Percentiles rank a stretch among this genome's conserved stretches.
phyloP scores from a whole-genome alignment of 1,140 invertebrate species.

The Lycorma delicatula region DNA sequence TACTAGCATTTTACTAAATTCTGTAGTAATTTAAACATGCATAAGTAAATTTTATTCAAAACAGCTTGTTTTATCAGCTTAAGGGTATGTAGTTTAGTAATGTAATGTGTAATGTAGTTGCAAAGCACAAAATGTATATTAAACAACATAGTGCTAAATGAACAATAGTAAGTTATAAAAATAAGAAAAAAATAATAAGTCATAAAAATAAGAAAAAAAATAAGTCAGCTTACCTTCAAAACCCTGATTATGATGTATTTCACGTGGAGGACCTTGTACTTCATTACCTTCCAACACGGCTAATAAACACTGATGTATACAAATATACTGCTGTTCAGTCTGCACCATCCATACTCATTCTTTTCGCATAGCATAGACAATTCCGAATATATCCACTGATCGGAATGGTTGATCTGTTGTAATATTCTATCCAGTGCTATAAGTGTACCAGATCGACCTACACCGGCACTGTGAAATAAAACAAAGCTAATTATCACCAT shows the following conservation, averaged over 20 bases:
- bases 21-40: too few species aligned
- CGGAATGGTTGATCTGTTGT: constrained; percentile 69
- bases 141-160: too few species aligned
- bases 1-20: too few species aligned
- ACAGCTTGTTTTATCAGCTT: too few species aligned
- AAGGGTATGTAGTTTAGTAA: too few species aligned
- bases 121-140: too few species aligned
- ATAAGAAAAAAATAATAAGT: too few species aligned
- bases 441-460: constrained; percentile 86
- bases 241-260: constrained; percentile 84
- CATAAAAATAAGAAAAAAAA: too few species aligned
- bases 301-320: constrained; percentile 89
- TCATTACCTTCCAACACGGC: constrained; percentile 89
- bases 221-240: constrained; percentile 85
- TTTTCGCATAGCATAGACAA: constrained; percentile 91
- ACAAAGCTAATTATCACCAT: too few species aligned
- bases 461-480: constrained; percentile 56
- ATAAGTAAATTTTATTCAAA: too few species aligned
- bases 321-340: constrained; percentile 94
- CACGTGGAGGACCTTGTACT: constrained; percentile 55
- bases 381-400: constrained; percentile 93
- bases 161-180: too few species aligned
- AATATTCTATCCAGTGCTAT: constrained; percentile 89
- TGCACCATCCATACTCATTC: constrained; percentile 98
- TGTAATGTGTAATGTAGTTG: too few species aligned